Evolutionary conservation across 2,797 vertebrate species (phyloP).

Genomic region (Benthosema pterotum): DNA sequence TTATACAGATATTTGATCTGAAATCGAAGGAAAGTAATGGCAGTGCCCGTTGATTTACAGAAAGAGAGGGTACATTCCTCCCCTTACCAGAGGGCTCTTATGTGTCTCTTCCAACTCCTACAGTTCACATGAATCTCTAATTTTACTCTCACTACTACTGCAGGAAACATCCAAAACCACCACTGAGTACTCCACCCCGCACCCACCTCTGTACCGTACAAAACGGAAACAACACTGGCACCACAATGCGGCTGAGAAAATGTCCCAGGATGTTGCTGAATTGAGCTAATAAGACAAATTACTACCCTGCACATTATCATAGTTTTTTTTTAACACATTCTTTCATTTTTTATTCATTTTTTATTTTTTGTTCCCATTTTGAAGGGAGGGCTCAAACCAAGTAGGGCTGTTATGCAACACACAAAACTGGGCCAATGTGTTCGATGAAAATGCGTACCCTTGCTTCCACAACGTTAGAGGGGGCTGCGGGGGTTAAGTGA

Average conservation of each 20-base stretch:
- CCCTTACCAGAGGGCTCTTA: constrained; percentile 42
- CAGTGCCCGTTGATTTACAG: constrained; percentile 49
- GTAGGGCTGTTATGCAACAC: constrained; percentile 9
- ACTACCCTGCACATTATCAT: constrained; percentile 39
- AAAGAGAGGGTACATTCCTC: constrained; percentile 69
- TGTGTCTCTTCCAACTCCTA: constrained; percentile 51
- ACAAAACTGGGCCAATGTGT: constrained; percentile 53
- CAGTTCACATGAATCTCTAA: constrained; percentile 70
- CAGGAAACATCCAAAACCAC: constrained; percentile 84
- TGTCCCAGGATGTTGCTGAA: constrained; percentile 18
- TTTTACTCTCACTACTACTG: constrained; percentile 75
- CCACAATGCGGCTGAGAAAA: constrained; percentile 37
- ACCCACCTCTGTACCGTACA: constrained; percentile 26
- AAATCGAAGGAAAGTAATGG: no score
- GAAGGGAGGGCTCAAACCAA: constrained; percentile 28
- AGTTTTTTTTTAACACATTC: constrained; percentile 32
- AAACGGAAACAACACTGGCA: constrained; percentile 44
- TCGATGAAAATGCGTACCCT: constrained; percentile 33
- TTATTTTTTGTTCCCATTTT: no score
- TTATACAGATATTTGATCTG: no score
- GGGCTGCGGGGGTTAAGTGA: constrained; percentile 32
- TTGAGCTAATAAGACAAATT: constrained; percentile 7
- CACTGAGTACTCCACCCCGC: constrained; percentile 54
- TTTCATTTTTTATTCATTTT: constrained; percentile 1
- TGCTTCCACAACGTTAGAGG: constrained; percentile 38